phyloP scores from a whole-genome alignment of 2,888 invertebrate genomes.

The Stenchaetothrips biformis region DNA sequence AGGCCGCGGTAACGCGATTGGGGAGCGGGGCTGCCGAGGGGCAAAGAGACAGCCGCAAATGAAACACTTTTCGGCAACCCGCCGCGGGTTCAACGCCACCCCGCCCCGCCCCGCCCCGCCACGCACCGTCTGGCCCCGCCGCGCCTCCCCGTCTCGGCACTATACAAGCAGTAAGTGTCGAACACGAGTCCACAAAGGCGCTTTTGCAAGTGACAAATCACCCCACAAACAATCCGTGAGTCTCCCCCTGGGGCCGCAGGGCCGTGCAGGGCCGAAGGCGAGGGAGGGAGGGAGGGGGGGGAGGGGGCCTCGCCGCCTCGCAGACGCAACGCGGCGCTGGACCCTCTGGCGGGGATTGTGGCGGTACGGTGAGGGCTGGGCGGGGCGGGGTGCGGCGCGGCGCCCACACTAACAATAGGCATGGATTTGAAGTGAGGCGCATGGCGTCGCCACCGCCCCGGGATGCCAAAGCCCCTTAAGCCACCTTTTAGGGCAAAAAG shows the following conservation, averaged over 20 bases:
- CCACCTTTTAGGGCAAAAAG: background rate
- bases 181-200: slow-evolving; percentile 20
- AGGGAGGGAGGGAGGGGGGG: background rate
- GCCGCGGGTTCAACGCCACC: background rate
- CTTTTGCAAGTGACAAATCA: slow-evolving; percentile 25
- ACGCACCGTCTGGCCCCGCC: background rate
- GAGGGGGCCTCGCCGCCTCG: background rate
- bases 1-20: background rate
- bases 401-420: slow-evolving; percentile 11
- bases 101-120: background rate
- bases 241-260: background rate
- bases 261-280: background rate
- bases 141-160: background rate
- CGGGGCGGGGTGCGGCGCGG: background rate
- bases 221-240: slow-evolving; percentile 17
- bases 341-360: too few relatives aligned
- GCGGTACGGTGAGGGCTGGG: background rate
- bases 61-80: too few relatives aligned
- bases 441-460: background rate
- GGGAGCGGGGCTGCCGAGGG: background rate
- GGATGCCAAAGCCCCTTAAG: background rate
- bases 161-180: slow-evolving; percentile 16
- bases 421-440: slow-evolving; percentile 3
- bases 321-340: background rate
- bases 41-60: too few relatives aligned